Evolutionary conservation across 2,888 invertebrate species (phyloP), one percentile per base, ranked within the genome.

Genomic region (Orthosia cruda): DNA sequence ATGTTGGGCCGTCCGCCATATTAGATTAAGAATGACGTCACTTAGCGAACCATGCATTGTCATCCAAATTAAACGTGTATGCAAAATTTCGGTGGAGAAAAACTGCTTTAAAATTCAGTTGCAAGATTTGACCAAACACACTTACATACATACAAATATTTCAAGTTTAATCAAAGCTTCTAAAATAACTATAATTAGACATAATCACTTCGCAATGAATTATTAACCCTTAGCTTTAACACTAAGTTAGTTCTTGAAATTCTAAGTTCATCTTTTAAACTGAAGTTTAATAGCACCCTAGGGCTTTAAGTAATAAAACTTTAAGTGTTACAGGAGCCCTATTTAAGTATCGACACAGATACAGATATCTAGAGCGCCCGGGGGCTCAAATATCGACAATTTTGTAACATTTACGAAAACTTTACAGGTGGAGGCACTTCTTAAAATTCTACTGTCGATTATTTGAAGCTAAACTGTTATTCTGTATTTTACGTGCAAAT

Each of bases 221-320:
- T 18, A n/a, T 52, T 23, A n/a, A 23, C 12, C 13, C 11, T 65
- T 50, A 18, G 26, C 16, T 65, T 55, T 15, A 61, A 45, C 52
- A 16, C 0, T 61, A 81, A 54, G n/a, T 71, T 52, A 49, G 5
- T 59, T 63, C 23, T 23, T 40, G 59, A 77, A 71, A 72, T 62
- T 32, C n/a, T 26, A 26, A 18, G 20, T 52, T 65, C 16, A 68
- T 15, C 20, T 66, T 79, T 67, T 52, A 79, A 63, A 79, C 18
- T 40, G 40, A 47, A 58, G 47, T 73, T 73, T 69, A 65, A 66
- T 15, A 49, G 55, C 47, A 40, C 69, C 80, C 65, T 20, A 66
- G 69, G 74, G 66, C 16, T 59, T 58, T 50, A 57, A 64, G 66
- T 58, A 59, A 79, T 81, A 84, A 67, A 81, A 84, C 50, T 79